Base-by-base conservation (phyloP, 1,140 invertebrate species). In the Limonius californicus region DNA sequence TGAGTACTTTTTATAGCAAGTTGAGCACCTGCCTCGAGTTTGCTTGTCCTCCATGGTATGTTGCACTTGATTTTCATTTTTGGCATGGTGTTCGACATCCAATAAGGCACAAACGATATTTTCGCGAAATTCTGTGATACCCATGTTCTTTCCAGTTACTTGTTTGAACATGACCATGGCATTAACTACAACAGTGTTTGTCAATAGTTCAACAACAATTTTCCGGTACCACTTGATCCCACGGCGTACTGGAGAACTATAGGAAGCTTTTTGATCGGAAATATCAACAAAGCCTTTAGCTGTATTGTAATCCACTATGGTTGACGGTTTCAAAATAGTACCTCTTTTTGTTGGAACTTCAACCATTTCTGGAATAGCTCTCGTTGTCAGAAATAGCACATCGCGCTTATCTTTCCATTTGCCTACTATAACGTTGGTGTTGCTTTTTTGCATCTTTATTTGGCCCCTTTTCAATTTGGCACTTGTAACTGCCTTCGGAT, bases 381-480 rank as follows among this genome's bases (percentile, higher is more conserved):
- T n/a, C 15, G 74, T 79, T 45, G 72, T 75, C 23, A 80, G 62
- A 43, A 76, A 66, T 9, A 76, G 60, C 9, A 78, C 76, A 63
- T 78, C 73, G 53, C 72, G 57, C 62, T 76, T 77, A 66, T 78
- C 74, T 70, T 71, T 76, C 76, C 78, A 81, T 71, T 75, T 74
- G 21, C 74, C 53, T 9, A 81, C 66, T 32, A 72, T 74, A 64
- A 79, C 72, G n/a, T 39, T 7, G 30, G 72, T 66, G 63, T 76
- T 68, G 72, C 71, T 71, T 72, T 76, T 66, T 64, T 60, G 67
- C 19, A 66, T 32, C 32, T 56, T 42, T 35, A 57, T 59, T 59
- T 78, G 70, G 16, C 73, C 72, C 69, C 62, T 66, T 67, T 75
- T 73, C 54, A 79, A 67, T 63, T 74, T 78, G 47, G 64, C 61